Conservation (phyloP, 2,113 vertebrate species). For the Tapirus terrestris region DNA sequence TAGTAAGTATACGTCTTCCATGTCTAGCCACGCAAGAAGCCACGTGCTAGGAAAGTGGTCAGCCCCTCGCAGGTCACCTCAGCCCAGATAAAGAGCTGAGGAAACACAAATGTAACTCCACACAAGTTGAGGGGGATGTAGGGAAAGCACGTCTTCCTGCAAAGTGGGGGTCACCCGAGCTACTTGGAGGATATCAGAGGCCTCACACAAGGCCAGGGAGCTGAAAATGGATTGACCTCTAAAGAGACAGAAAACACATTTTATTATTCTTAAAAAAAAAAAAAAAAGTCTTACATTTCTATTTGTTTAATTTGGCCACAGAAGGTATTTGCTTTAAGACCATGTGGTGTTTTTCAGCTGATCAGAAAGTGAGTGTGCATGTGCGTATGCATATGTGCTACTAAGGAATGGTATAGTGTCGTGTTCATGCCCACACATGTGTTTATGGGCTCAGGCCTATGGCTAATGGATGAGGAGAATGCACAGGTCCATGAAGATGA, state of each 20-base stretch:
- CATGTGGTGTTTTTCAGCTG: conserved; percentile 27
- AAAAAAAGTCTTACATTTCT: conserved; percentile 54
- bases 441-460: neutral
- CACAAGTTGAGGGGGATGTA: conserved; percentile 62
- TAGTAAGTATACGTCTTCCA: neutral
- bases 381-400: accelerated
- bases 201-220: conserved; percentile 56
- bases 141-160: conserved; percentile 76
- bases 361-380: neutral
- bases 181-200: conserved; percentile 60
- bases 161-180: conserved; percentile 66
- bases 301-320: conserved; percentile 82
- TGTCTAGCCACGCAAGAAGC: neutral
- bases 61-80: conserved; percentile 37
- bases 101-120: conserved; percentile 48
- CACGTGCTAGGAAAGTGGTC: conserved; percentile 50
- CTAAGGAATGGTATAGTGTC: neutral
- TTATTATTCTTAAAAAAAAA: conserved; percentile 72
- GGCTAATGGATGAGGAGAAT: neutral
- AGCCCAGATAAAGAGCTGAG: conserved; percentile 57
- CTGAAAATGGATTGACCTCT: conserved; percentile 72
- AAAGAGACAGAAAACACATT: conserved; percentile 79
- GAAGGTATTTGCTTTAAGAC: conserved; percentile 56
- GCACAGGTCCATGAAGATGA: neutral
- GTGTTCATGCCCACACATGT: neutral